Percentiles rank a stretch among this genome's conserved stretches.
phyloP scores from a whole-genome alignment of 2,888 invertebrate species.

The Trichogramma dendrolimi region DNA sequence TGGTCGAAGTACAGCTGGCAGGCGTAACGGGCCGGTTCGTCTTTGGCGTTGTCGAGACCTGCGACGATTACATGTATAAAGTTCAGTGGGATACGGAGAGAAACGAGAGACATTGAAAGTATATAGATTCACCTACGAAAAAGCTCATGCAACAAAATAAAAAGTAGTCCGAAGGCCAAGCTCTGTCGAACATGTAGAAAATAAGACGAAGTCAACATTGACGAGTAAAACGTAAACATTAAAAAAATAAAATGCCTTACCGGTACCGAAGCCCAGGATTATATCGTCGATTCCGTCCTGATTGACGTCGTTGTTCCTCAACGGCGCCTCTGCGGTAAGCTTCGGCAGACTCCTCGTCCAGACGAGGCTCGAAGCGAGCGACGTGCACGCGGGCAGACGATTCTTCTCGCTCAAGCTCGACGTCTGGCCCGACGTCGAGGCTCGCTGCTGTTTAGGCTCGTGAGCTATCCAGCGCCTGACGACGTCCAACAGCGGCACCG shows the following conservation, averaged over 20 bases:
- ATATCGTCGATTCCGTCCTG: conserved; percentile 68
- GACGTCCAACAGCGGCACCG: conserved; percentile 51
- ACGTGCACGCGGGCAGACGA: conserved; percentile 59
- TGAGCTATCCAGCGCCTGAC: too few species aligned
- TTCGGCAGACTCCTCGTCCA: conserved; percentile 69
- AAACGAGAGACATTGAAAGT: background rate
- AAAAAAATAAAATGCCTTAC: conserved; percentile 48
- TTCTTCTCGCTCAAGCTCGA: conserved; percentile 30
- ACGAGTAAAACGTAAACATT: conserved; percentile 13
- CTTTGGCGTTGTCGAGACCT: conserved; percentile 41
- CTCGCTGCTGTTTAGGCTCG: background rate
- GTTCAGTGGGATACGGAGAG: background rate
- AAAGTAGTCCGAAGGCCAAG: conserved; percentile 22
- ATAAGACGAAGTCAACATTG: conserved; percentile 24
- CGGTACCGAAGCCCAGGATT: conserved; percentile 74
- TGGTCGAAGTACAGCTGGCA: conserved; percentile 67
- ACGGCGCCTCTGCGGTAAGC: conserved; percentile 69
- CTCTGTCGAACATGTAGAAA: conserved; percentile 18
- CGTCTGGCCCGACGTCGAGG: conserved; percentile 30
- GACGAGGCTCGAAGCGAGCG: conserved; percentile 58
- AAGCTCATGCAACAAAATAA: conserved; percentile 16
- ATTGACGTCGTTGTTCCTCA: conserved; percentile 69
- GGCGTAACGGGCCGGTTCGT: conserved; percentile 54
- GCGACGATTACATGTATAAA: conserved; percentile 4
- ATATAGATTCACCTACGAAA: conserved; percentile 18